Conservation (phyloP, 1,140 invertebrate genomes). For the Dysdera silvatica region DNA sequence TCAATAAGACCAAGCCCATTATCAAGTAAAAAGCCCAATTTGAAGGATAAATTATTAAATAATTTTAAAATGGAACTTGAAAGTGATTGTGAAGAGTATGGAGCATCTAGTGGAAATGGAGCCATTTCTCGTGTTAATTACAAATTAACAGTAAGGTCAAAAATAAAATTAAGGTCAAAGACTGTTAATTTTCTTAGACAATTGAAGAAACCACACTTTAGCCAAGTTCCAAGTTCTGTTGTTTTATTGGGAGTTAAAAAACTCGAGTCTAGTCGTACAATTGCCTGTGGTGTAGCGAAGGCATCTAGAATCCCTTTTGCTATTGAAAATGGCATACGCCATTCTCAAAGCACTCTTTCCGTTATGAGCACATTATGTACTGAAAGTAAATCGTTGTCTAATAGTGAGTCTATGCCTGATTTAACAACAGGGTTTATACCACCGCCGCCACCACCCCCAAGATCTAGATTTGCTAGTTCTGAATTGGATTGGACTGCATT, state of each 20-base stretch:
- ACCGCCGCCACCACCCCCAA: slow-evolving; percentile 25
- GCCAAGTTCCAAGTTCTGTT: slow-evolving; percentile 42
- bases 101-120: neutral
- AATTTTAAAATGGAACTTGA: slow-evolving; percentile 25
- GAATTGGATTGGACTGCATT: neutral
- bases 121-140: slow-evolving; percentile 11
- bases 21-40: slow-evolving; percentile 14
- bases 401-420: slow-evolving; percentile 47
- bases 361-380: slow-evolving; percentile 37
- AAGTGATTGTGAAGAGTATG: slow-evolving; percentile 26
- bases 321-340: slow-evolving; percentile 43
- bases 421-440: slow-evolving; percentile 31
- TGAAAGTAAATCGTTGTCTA: slow-evolving; percentile 18
- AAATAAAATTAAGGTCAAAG: slow-evolving; percentile 26
- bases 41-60: slow-evolving; percentile 28
- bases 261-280: slow-evolving; percentile 42
- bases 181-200: slow-evolving; percentile 31
- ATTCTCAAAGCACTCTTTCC: slow-evolving; percentile 55
- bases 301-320: slow-evolving; percentile 16
- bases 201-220: slow-evolving; percentile 31
- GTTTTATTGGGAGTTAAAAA: slow-evolving; percentile 44
- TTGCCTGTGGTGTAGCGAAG: slow-evolving; percentile 36
- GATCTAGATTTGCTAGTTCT: slow-evolving; percentile 10
- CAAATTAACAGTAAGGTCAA: slow-evolving; percentile 23
- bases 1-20: slow-evolving; percentile 3